Evolutionary conservation across 2,113 vertebrate species (phyloP), one percentile per base, ranked within the genome.

Genomic region (Phyllopteryx taeniolatus): DNA sequence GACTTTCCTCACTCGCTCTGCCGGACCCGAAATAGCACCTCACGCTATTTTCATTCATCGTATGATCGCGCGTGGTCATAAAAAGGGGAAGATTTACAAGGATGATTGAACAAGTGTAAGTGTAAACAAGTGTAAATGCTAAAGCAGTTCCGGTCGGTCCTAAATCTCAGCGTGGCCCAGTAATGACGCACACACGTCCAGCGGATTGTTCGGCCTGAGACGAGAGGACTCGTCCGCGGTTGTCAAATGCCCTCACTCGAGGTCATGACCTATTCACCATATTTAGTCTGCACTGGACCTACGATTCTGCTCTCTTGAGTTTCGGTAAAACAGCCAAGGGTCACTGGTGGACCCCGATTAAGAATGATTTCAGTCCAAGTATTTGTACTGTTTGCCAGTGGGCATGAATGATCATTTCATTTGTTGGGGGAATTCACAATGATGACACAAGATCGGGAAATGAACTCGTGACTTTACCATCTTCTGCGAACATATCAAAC

Each of bases 1-100:
- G 70, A 70, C 71, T 68, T 73, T 76, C 70, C 70, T 74, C 20
- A 49, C 64, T 5, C 49, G 12, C 67, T 74, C 66, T 68, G 74
- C 62, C 66, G 73, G 56, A 42, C 47, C 49, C 14, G 63, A 59
- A 43, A 70, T 31, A 78, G 65, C 42, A 61, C 8, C n/a, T 70
- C 35, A 60, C 35, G 27, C 51, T 74, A 51, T 62, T 74, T 74
- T 33, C 11, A 67, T 35, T 71, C 56, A 66, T 85, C 83, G 76
- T 62, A 60, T 82, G 78, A 84, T 64, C 19, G 42, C 0, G 27
- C 13, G 2, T 62, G 70, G 31, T 68, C 64, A 35, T 66, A 20
- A 73, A 68, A 27, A 27, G 27, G 27, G 27, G 27, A 27, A 27
- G 5, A 56, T 53, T 70, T 57, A 33, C 11, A 39, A 51, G 64